A percentile compares a stretch with the other conserved stretches of the same genome.
These are phyloP conservation scores for Cloeon dipterum DNA, from an alignment of 2,888 invertebrate genomes.

Conservation along the genomic window DNA sequence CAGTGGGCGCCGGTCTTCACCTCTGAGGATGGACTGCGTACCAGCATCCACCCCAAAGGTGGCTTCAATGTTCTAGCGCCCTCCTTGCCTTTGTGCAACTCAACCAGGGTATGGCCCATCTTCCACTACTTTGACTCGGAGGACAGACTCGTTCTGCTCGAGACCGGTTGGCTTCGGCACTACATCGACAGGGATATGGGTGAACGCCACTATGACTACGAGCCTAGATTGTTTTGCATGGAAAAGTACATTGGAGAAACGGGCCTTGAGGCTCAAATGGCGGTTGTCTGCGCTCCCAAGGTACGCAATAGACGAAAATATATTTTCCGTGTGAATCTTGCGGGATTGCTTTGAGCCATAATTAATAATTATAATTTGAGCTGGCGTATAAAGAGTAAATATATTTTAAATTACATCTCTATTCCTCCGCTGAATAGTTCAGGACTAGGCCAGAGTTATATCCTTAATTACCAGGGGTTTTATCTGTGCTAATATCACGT, in stretches of 20 bases:
- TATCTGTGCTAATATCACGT: too few relatives aligned
- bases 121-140: conserved; percentile 33
- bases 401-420: too few relatives aligned
- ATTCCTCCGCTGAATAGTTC: too few relatives aligned
- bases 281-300: conserved; percentile 49
- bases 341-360: too few relatives aligned
- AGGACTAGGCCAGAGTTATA: too few relatives aligned
- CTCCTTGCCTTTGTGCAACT: conserved; percentile 45
- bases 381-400: too few relatives aligned
- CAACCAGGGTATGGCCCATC: conserved; percentile 42
- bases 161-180: conserved; percentile 50
- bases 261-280: conserved; percentile 36
- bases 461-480: too few relatives aligned
- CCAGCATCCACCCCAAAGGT: not conserved
- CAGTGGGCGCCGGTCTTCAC: conserved; percentile 37
- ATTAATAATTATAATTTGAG: too few relatives aligned
- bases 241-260: conserved; percentile 41
- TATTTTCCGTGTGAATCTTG: too few relatives aligned
- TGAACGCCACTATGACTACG: conserved; percentile 38
- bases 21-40: conserved; percentile 27
- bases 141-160: conserved; percentile 36
- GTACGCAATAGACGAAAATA: too few relatives aligned
- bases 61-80: conserved; percentile 26
- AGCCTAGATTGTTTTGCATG: conserved; percentile 53
- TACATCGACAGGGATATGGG: conserved; percentile 24